Base-by-base conservation (phyloP, 2,797 vertebrate genomes). In the Holocentrus rufus region DNA sequence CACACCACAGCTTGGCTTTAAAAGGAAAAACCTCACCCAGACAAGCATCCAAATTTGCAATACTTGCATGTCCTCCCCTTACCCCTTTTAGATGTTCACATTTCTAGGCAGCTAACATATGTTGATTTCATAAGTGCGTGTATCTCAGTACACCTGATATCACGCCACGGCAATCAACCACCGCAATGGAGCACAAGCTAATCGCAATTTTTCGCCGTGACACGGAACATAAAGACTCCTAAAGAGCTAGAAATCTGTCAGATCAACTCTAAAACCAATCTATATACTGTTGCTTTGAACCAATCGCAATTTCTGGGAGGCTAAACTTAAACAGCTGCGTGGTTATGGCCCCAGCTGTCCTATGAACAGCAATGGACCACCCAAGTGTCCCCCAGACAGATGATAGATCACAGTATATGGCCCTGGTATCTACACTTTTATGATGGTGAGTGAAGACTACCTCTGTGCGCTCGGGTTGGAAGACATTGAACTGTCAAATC, bases 401-500 rank as follows among this genome's bases (percentile, higher is more conserved):
- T 76, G 79, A 89, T 86, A 76, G 74, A 90, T 91, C 74, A 74
- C 77, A 3, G 60, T 69, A 42, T 67, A 34, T 68, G 64, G 71
- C 61, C 71, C 68, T 65, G 77, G 55, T 77, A 77, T 25, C 75
- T 65, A 23, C 79, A 70, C 59, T 84, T 86, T 90, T 87, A 88
- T 9, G 80, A 79, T 59, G 76, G 69, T 53, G 69, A 77, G 76
- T 81, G 84, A 86, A 69, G 70, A 79, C 71, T 61, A 1, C 20
- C 5, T 63, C 72, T 79, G 76, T 69, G 70, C 44, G 65, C 70
- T 0, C 2, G 15, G 65, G 53, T 68, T 79, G 77, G 81, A 82
- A 89, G 87, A 91, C 88, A 83, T 72, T 81, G 82, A 76, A 74
- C 85, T 89, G 89, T 91, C 89, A 91, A 69, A 81, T 76, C 80